Base-by-base conservation (phyloP, 2,797 vertebrate genomes). In the Choloepus didactylus region DNA sequence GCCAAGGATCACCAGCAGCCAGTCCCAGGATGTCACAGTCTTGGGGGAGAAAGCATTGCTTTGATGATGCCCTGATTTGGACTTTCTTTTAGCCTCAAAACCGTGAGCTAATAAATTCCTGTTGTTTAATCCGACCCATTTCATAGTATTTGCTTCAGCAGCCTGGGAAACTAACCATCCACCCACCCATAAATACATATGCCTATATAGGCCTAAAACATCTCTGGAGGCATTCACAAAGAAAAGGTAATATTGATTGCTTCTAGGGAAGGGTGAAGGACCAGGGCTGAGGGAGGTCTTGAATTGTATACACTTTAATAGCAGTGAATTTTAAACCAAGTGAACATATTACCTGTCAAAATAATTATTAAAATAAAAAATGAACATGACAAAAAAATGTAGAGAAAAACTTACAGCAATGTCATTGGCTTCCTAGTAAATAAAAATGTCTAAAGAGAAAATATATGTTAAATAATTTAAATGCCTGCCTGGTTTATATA, bases 381-480 rank as follows among this genome's bases (percentile, higher is more conserved):
- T 19, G 15, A 77, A 27, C 16, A 93, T 5, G 7, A 64, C 5
- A 64, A 12, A 12, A 31, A 76, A 88, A 49, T 19, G n/a, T 11
- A 67, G 14, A 60, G 15, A 89, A 75, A 76, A 82, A 41, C 31
- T 70, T 67, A 95, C 27, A 75, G 81, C 19, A 88, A 70, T 64
- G 9, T 41, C 92, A 84, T 7, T 72, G 31, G 19, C 79, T 96
- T 84, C 46, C 82, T 41, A 84, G 29, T 77, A 84, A 82, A 88
- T 46, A 81, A 81, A 90, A 89, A 51, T 49, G 25, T 67, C 56
- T 83, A n/a, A 91, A 89, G 76, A 54, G 60, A 89, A 81, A 92
- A 62, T 31, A 82, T 66, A 87, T 62, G 56, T 77, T 87, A 89
- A 96, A 59, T 84, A 87, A 89, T 75, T 94, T 89, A 96, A 95